Conservation (phyloP, 2,113 vertebrate species). For the Mixornis gularis region DNA sequence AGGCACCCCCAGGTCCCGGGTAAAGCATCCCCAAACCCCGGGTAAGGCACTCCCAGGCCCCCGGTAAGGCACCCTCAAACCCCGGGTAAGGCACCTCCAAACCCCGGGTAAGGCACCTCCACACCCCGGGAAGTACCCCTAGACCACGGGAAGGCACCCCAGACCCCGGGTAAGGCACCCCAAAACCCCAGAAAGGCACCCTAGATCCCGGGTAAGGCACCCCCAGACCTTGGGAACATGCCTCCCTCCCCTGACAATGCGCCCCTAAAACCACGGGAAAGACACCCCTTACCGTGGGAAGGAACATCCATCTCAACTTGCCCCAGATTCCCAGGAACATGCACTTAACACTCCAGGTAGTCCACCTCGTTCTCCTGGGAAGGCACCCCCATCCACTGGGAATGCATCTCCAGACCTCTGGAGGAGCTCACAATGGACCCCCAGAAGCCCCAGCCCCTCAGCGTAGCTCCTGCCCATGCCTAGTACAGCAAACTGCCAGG, state of each 20-base stretch:
- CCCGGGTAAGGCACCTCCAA: background rate
- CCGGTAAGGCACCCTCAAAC: too few relatives aligned
- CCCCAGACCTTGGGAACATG: background rate
- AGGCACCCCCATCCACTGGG: background rate
- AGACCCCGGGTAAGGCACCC: too few relatives aligned
- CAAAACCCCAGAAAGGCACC: background rate
- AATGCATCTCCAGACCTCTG: rapidly evolving
- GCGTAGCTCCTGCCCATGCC: background rate
- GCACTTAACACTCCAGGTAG: too few relatives aligned
- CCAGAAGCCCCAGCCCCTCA: background rate
- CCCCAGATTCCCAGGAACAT: rapidly evolving
- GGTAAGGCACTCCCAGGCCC: background rate
- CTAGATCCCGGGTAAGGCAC: too few relatives aligned
- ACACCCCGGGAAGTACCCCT: too few relatives aligned
- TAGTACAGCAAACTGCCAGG: too few relatives aligned
- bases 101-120: too few relatives aligned
- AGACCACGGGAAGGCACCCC: background rate
- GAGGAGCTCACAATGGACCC: background rate
- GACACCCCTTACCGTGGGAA: background rate
- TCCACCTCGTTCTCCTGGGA: background rate
- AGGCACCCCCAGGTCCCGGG: background rate
- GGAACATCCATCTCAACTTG: rapidly evolving
- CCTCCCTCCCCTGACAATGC: too few relatives aligned
- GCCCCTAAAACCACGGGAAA: background rate
- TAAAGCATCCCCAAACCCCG: background rate